These are phyloP conservation scores for Columba livia DNA, from an alignment of 2,113 vertebrate species.

Conservation along the genomic window DNA sequence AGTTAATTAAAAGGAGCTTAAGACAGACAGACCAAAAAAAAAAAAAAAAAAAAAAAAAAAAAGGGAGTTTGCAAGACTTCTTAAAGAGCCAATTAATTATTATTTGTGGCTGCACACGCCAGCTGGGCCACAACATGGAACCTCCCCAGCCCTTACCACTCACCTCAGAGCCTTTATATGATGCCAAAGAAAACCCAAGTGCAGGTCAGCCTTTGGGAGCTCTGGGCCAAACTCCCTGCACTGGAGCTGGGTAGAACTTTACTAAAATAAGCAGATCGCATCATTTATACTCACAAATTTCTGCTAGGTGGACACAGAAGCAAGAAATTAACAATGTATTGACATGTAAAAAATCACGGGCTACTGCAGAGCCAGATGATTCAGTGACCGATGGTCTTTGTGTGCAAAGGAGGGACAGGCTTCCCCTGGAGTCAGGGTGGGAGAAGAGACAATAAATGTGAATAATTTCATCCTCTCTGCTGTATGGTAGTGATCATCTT, in stretches of 20 bases:
- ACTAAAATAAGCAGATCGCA: background rate
- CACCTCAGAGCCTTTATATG: slow-evolving; percentile 13
- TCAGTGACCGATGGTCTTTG: background rate
- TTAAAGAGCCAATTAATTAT: slow-evolving; percentile 68
- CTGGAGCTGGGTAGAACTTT: background rate
- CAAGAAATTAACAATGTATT: background rate
- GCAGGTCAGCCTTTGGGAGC: background rate
- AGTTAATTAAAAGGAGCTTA: slow-evolving; percentile 73
- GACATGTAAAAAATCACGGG: background rate
- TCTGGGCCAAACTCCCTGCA: background rate
- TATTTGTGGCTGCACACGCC: slow-evolving; percentile 61
- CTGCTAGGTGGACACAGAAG: background rate
- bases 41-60: background rate
- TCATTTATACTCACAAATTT: background rate
- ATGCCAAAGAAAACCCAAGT: background rate
- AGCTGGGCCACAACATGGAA: slow-evolving; percentile 59
- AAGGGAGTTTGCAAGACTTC: slow-evolving; percentile 43
- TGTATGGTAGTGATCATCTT: background rate
- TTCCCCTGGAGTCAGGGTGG: background rate
- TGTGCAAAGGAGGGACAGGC: background rate
- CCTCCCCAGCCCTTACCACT: slow-evolving; percentile 20
- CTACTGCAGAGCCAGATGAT: background rate
- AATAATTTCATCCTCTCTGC: background rate
- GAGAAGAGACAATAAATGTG: background rate
- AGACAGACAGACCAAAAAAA: slow-evolving; percentile 33